Percentiles rank a stretch among this genome's conserved stretches.
Conservation (phyloP, 2,888 invertebrate species). For the Coremacera marginata region DNA sequence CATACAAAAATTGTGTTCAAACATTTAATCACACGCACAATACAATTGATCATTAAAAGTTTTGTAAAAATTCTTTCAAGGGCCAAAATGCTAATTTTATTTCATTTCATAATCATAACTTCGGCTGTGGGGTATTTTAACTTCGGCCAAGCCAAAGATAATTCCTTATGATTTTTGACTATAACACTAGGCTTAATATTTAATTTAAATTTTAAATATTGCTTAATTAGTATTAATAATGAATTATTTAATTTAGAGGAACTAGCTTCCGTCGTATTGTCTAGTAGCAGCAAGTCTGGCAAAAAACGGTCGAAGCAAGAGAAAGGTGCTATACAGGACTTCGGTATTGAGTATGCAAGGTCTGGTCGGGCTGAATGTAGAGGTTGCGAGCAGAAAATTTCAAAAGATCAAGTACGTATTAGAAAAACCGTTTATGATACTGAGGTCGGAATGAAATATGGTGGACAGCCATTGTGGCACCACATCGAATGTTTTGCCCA, state of each 20-base stretch:
- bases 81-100: too few species aligned
- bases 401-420: slow-evolving; percentile 80
- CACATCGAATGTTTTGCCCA: slow-evolving; percentile 92
- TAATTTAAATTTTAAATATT: too few species aligned
- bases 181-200: too few species aligned
- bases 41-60: too few species aligned
- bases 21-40: too few species aligned
- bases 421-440: slow-evolving; percentile 86
- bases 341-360: slow-evolving; percentile 86
- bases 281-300: slow-evolving; percentile 57
- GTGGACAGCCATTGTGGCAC: slow-evolving; percentile 90
- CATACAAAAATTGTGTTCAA: too few species aligned
- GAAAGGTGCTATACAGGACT: slow-evolving; percentile 74
- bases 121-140: too few species aligned
- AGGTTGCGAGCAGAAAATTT: slow-evolving; percentile 88
- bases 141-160: too few species aligned
- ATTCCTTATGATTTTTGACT: too few species aligned
- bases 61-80: too few species aligned
- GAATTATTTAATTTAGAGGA: not conserved
- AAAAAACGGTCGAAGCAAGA: slow-evolving; percentile 71
- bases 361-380: slow-evolving; percentile 84
- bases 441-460: slow-evolving; percentile 84
- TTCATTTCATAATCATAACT: too few species aligned
- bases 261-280: slow-evolving; percentile 39
- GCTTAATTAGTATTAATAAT: not conserved